Evolutionary conservation across 1,140 invertebrate species (phyloP).

Genomic region (Drosophila arizonae): DNA sequence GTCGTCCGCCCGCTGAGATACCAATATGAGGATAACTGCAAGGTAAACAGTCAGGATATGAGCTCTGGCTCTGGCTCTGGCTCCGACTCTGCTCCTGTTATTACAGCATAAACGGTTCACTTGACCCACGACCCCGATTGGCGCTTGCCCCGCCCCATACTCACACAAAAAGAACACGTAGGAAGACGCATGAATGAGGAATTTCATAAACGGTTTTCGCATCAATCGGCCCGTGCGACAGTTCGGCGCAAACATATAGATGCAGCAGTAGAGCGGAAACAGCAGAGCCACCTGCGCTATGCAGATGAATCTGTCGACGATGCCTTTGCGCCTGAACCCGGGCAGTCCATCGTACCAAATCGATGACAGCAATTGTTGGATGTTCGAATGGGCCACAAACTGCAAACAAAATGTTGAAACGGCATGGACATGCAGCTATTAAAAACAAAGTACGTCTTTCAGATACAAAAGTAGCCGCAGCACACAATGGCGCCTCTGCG

Average conservation of each 20-base stretch:
- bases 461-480: not conserved
- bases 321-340: conserved; percentile 91
- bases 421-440: not conserved
- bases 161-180: conserved; percentile 95
- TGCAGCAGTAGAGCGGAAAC: conserved; percentile 92
- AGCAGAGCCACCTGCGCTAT: conserved; percentile 89
- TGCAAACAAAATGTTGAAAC: conserved; percentile 69
- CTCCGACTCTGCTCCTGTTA: conserved; percentile 6
- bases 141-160: conserved; percentile 57
- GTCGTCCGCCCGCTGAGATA: conserved; percentile 92
- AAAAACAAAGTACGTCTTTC: not conserved
- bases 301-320: conserved; percentile 87
- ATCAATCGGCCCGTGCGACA: conserved; percentile 90
- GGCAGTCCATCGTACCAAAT: conserved; percentile 96
- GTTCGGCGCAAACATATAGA: conserved; percentile 92
- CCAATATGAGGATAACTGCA: conserved; percentile 92
- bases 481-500: not conserved
- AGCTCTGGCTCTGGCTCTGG: conserved; percentile 1
- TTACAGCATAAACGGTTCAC: conserved; percentile 35
- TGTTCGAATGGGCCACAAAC: conserved; percentile 97
- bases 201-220: conserved; percentile 97
- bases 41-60: conserved; percentile 48
- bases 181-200: conserved; percentile 94
- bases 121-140: not conserved
- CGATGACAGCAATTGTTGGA: conserved; percentile 94